Evolutionary conservation across 2,797 vertebrate species (phyloP), one percentile per base, ranked within the genome.

Genomic region (Megaceryle alcyon): DNA sequence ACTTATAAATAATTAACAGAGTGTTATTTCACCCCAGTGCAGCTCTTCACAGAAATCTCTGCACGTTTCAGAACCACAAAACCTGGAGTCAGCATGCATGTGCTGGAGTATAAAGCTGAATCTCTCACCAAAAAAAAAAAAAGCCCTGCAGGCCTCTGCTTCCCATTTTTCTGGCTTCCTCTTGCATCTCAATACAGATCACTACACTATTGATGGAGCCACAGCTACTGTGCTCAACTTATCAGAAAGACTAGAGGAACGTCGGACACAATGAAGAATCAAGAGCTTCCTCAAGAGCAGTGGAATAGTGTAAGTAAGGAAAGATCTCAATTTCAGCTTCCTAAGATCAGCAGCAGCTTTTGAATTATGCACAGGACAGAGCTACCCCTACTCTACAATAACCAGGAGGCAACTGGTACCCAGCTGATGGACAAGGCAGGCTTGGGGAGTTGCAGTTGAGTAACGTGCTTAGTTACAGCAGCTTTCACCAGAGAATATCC

Each of bases 1-100:
- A 82, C 75, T 78, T 65, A 68, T 96, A 95, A 96, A 97, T 96
- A 96, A 97, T 97, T 89, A 91, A 96, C 39, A 81, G 10, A 8
- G 49, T 85, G 88, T 91, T 95, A 92, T 86, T 92, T 95, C 91
- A 95, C 86, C 44, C 66, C 49, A 56, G 79, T 87, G 59, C 83
- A 90, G 63, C 82, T 94, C 76, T 87, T 91, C 92, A 88, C 73
- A 93, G 93, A 95, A 94, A 88, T 86, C 89, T 86, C 79, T 81
- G 79, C 82, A 89, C 48, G 25, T 92, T 95, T 94, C 85, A 90
- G 53, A 88, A 80, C 54, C 39, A 70, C 65, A 83, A 94, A 89
- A 93, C 73, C 54, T 65, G 43, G 37, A 93, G 86, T 89, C 92
- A 90, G 91, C 91, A 94, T 35, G 88, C 46, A 64, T 33, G 54